phyloP scores from a whole-genome alignment of 2,797 vertebrate genomes.

The Malacoctenus gilli region DNA sequence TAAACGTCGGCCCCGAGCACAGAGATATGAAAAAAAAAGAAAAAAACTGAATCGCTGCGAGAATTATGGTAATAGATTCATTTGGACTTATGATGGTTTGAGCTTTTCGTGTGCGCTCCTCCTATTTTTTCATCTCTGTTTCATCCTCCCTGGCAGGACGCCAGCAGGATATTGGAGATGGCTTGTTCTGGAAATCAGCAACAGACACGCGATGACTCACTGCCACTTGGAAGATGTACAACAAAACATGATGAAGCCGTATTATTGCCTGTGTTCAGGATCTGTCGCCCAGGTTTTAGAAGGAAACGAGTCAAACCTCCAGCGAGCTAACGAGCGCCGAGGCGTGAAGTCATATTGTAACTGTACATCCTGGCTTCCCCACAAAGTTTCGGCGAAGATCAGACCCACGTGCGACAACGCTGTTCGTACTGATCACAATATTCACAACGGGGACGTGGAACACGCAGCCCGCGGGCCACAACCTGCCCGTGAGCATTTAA shows the following conservation, averaged over 20 bases:
- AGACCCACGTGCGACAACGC: constrained; percentile 16
- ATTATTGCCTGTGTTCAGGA: constrained; percentile 22
- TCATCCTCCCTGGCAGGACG: constrained; percentile 23
- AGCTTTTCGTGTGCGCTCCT: constrained; percentile 34
- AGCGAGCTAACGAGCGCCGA: constrained; percentile 18
- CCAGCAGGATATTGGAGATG: constrained; percentile 56
- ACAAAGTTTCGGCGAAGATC: constrained; percentile 19
- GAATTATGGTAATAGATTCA: constrained; percentile 66
- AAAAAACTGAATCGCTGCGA: constrained; percentile 44
- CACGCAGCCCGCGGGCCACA: too few species aligned
- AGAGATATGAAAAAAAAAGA: constrained; percentile 34
- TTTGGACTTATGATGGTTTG: constrained; percentile 66
- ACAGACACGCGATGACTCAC: constrained; percentile 42
- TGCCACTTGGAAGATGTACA: constrained; percentile 38
- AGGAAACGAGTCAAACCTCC: background rate
- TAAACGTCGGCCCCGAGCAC: constrained; percentile 24
- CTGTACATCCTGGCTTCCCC: constrained; percentile 27
- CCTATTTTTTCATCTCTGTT: background rate
- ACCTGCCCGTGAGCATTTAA: too few species aligned
- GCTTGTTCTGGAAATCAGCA: constrained; percentile 43
- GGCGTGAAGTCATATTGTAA: constrained; percentile 42
- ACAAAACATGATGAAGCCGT: constrained; percentile 41
- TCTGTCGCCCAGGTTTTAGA: constrained; percentile 24
- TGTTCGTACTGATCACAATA: constrained; percentile 41
- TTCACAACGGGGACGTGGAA: too few species aligned